Evolutionary conservation across 37 sponge, comb jelly and placozoan genomes (phyloP).

Genomic region (Mnemiopsis leidyi): DNA sequence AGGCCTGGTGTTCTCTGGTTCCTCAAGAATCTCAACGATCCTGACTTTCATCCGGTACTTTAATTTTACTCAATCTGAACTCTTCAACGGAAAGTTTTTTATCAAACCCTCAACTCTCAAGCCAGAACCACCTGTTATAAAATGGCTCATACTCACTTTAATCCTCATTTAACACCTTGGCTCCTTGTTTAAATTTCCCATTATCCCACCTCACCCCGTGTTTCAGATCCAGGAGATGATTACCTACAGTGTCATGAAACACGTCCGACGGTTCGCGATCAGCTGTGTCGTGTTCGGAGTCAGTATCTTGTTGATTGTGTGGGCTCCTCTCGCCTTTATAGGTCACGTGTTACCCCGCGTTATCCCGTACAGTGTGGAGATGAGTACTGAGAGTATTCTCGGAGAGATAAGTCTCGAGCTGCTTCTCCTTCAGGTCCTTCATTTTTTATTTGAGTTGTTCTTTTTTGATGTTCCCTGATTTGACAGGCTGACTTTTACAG

Average conservation of each 20-base stretch:
- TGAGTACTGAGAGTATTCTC: not conserved
- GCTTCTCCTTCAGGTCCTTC: conserved; percentile 73
- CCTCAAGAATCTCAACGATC: conserved; percentile 90
- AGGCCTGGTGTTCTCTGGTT: conserved; percentile 97
- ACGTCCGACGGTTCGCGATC: conserved; percentile 1
- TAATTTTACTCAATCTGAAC: too few species aligned
- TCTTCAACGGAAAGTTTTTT: too few species aligned
- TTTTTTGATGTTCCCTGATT: too few species aligned
- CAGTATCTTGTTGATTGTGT: conserved; percentile 80
- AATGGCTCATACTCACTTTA: too few species aligned
- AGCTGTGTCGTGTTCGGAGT: conserved; percentile 80
- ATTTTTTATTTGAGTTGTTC: not conserved
- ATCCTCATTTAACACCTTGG: too few species aligned
- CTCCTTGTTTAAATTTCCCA: too few species aligned
- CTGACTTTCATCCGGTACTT: conserved; percentile 95
- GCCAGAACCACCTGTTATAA: too few species aligned
- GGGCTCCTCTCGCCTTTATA: conserved; percentile 74
- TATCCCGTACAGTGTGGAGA: conserved; percentile 73
- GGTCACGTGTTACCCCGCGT: conserved; percentile 68
- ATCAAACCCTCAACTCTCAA: too few species aligned
- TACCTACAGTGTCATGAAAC: conserved; percentile 6
- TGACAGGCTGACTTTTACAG: too few species aligned
- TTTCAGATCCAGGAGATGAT: conserved; percentile 20
- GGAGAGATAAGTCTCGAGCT: conserved; percentile 88
- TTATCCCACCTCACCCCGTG: too few species aligned